Base-by-base conservation (phyloP, 2,797 vertebrate genomes). In the Propithecus perrieri region DNA sequence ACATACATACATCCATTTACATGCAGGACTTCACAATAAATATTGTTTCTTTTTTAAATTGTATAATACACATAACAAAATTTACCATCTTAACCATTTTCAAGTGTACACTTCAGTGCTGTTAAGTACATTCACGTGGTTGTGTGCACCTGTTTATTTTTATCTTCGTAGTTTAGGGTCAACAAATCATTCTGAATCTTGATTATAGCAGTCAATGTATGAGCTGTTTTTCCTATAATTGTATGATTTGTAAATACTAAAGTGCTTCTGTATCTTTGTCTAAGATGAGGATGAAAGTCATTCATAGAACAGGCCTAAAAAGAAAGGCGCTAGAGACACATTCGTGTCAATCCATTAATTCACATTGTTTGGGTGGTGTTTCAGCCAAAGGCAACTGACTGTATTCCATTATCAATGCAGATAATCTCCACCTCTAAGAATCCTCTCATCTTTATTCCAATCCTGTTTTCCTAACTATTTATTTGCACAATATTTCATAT, bases 251-350 rank as follows among this genome's bases (percentile, higher is more conserved):
- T 76, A 85, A 85, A 72, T 46, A 50, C 80, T 53, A 87, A 30
- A 61, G 71, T 89, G 57, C 28, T 53, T 93, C 55, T 84, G 1
- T 71, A 50, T 83, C 43, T 91, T 91, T 85, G 17, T 48, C 48
- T 91, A 63, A 76, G 46, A 92, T 61, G 11, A 95, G 63, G 20
- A 79, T 80, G n/a, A 91, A 75, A 90, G 61, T 80, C 65, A 81
- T 50, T 48, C 63, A 13, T n/a, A 59, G 33, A 67, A 50, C 5
- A 84, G 41, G 72, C 7, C 38, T 61, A 93, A 80, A 85, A 67
- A 26, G 53, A 91, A 65, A 81, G 59, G 50, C 71, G 17, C n/a
- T 1, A 69, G 30, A 89, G 35, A 85, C 57, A 92, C 28, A 20
- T 18, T 79, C 14, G 43, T 46, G 75, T 28, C 12, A 76, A n/a